These are phyloP conservation scores for Julus scanicus DNA, from an alignment of 2,888 invertebrate genomes.

Conservation along the genomic window DNA sequence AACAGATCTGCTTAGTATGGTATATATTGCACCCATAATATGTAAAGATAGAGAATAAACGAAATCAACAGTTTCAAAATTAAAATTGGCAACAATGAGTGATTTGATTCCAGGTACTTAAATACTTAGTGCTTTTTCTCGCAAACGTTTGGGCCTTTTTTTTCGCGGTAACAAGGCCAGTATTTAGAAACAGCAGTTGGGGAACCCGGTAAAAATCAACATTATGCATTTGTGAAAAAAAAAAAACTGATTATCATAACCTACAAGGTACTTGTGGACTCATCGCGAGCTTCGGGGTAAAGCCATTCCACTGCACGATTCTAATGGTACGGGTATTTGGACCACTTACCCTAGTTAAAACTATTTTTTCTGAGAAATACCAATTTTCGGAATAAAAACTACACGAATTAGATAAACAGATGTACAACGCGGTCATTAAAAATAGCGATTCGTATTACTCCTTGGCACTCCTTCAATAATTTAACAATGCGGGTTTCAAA, in stretches of 20 bases:
- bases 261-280: slow-evolving; percentile 4
- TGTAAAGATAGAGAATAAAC: slow-evolving; percentile 14
- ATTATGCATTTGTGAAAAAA: slow-evolving; percentile 38
- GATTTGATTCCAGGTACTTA: slow-evolving; percentile 42
- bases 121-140: slow-evolving; percentile 29
- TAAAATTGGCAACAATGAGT: slow-evolving; percentile 39
- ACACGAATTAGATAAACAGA: slow-evolving; percentile 22
- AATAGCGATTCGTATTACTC: slow-evolving; percentile 39
- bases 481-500: background rate
- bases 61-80: slow-evolving; percentile 22
- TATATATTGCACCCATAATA: slow-evolving; percentile 27
- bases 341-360: slow-evolving; percentile 21
- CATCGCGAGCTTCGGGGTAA: background rate
- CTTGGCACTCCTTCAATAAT: slow-evolving; percentile 1
- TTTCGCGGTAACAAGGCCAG: background rate
- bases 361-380: background rate
- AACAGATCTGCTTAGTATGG: slow-evolving; percentile 38
- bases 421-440: slow-evolving; percentile 25
- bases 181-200: slow-evolving; percentile 24
- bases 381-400: background rate
- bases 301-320: background rate
- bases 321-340: slow-evolving; percentile 6
- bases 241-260: background rate
- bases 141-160: background rate
- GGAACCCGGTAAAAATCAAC: slow-evolving; percentile 17